Percentiles rank a stretch among this genome's conserved stretches.
phyloP scores from a whole-genome alignment of 2,797 vertebrate species.

The Lagodon rhomboides region DNA sequence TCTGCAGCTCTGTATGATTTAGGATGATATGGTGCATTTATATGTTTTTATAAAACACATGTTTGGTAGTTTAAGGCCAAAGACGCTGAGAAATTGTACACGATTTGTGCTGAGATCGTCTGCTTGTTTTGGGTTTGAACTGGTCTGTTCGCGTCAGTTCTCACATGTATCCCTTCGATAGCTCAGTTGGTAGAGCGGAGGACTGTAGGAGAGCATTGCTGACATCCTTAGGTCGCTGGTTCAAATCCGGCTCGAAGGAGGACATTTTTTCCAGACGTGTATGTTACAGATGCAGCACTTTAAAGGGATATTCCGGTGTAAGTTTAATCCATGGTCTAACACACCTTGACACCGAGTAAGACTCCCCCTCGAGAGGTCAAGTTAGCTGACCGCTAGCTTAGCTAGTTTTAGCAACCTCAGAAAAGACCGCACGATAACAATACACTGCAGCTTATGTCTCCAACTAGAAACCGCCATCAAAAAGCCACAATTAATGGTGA shows the following conservation, averaged over 20 bases:
- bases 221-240: background rate
- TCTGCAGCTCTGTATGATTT: background rate
- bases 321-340: too few species aligned
- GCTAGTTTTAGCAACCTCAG: too few species aligned
- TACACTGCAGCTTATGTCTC: too few species aligned
- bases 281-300: background rate
- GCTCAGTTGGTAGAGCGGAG: conserved; percentile 9
- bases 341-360: too few species aligned
- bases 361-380: too few species aligned
- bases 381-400: too few species aligned
- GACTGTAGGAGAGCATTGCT: background rate
- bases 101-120: background rate
- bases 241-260: conserved; percentile 5
- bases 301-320: too few species aligned
- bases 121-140: background rate
- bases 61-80: too few species aligned
- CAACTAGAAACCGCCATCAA: too few species aligned
- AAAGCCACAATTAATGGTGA: too few species aligned
- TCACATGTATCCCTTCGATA: background rate
- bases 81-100: background rate
- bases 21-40: background rate
- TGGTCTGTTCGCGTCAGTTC: background rate
- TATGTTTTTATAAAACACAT: too few species aligned
- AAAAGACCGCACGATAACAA: too few species aligned
- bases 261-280: background rate